Conservation (phyloP, 1,140 invertebrate species). For the Magallana angulata region DNA sequence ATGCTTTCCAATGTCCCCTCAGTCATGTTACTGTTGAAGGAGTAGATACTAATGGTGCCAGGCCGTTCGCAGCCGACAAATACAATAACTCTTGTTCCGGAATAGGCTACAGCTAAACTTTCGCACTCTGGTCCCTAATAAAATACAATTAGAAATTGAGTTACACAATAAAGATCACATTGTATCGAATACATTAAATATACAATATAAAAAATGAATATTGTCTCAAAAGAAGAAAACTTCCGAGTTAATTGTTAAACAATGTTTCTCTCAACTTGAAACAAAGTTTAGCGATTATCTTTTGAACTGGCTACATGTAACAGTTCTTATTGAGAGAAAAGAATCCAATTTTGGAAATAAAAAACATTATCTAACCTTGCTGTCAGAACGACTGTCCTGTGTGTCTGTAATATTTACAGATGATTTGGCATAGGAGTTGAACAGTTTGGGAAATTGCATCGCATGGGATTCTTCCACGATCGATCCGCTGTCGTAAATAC, state of each 20-base stretch:
- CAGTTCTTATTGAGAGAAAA: too few species aligned
- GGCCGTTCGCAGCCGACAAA: constrained; percentile 53
- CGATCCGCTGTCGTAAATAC: constrained; percentile 49
- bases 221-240: too few species aligned
- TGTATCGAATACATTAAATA: too few species aligned
- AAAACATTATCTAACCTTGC: constrained; percentile 39
- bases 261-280: too few species aligned
- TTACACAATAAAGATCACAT: too few species aligned
- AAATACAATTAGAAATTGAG: too few species aligned
- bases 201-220: too few species aligned
- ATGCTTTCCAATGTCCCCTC: not conserved
- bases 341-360: not conserved
- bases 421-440: constrained; percentile 35
- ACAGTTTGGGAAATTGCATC: not conserved
- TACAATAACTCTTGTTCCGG: not conserved
- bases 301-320: too few species aligned
- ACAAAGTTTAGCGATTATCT: not conserved
- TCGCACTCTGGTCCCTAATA: constrained; percentile 49
- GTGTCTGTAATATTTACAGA: constrained; percentile 27
- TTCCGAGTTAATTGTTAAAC: too few species aligned
- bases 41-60: constrained; percentile 50
- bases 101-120: constrained; percentile 46
- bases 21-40: constrained; percentile 16
- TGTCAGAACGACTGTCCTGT: constrained; percentile 44
- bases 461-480: constrained; percentile 41